These are phyloP conservation scores for Lacanobia wlatinum DNA, from an alignment of 2,888 invertebrate species.

Conservation along the genomic window DNA sequence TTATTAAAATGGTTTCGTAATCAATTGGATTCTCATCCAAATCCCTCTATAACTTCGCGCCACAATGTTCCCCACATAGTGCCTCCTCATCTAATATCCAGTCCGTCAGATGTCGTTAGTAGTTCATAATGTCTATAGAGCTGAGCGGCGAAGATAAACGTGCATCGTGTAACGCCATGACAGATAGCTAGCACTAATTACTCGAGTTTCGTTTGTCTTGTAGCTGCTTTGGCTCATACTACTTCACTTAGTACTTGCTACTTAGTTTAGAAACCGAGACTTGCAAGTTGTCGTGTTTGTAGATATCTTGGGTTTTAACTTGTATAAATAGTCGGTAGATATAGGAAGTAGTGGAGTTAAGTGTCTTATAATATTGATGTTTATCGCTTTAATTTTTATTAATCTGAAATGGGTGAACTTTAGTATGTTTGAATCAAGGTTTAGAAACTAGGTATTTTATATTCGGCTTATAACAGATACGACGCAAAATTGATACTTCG, in stretches of 20 bases:
- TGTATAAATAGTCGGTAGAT: neutral
- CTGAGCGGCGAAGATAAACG: constrained; percentile 54
- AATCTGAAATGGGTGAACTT: too few relatives aligned
- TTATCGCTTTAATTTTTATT: too few relatives aligned
- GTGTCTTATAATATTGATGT: too few relatives aligned
- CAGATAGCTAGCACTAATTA: constrained; percentile 63
- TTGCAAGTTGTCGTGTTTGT: constrained; percentile 38
- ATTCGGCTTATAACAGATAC: too few relatives aligned
- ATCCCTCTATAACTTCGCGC: neutral
- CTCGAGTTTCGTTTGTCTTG: constrained; percentile 63
- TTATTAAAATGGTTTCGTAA: neutral
- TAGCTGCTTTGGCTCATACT: constrained; percentile 44
- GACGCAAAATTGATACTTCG: too few relatives aligned
- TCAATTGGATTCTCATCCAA: neutral
- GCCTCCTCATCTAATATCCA: constrained; percentile 30
- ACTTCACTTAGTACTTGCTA: constrained; percentile 47
- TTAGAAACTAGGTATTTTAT: too few relatives aligned
- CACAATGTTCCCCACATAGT: constrained; percentile 4
- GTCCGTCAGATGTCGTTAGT: constrained; percentile 44
- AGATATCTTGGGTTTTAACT: constrained; percentile 12
- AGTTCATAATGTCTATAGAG: constrained; percentile 52
- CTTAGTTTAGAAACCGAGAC: constrained; percentile 51
- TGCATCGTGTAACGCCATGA: constrained; percentile 48
- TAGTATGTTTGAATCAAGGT: too few relatives aligned
- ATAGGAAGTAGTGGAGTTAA: neutral